Evolutionary conservation across 2,113 vertebrate genomes (phyloP).

Genomic region (Rhinopithecus roxellana): DNA sequence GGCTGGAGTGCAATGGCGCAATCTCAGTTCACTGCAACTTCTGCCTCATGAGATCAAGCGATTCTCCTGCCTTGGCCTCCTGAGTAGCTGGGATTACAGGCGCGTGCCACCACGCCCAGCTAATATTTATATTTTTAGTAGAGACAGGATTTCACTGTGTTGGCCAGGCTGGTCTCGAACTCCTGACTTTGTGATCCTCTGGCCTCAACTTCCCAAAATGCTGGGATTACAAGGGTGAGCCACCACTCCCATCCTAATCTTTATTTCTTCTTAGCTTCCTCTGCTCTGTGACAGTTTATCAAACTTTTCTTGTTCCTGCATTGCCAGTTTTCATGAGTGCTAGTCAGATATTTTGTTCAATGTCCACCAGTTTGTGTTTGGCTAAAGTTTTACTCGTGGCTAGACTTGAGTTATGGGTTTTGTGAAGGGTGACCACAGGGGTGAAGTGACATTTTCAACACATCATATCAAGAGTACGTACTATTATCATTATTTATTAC

Average conservation of each 20-base stretch:
- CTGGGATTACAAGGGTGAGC: no score
- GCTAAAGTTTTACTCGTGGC: background rate
- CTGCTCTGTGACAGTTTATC: background rate
- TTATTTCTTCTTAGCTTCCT: background rate
- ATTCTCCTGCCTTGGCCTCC: no score
- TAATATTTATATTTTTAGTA: no score
- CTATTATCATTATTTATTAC: background rate
- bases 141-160: no score
- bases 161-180: no score
- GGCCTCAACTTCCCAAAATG: no score
- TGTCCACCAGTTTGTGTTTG: background rate
- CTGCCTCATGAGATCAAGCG: accelerated
- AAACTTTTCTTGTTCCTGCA: background rate
- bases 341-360: background rate
- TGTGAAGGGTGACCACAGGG: background rate
- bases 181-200: no score
- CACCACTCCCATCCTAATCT: background rate
- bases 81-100: no score
- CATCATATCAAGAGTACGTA: background rate
- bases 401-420: background rate
- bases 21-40: no score
- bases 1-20: no score
- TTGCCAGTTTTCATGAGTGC: background rate
- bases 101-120: accelerated
- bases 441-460: background rate